Evolutionary conservation across 2,113 vertebrate species (phyloP).

Genomic region (Dromiciops gliroides): DNA sequence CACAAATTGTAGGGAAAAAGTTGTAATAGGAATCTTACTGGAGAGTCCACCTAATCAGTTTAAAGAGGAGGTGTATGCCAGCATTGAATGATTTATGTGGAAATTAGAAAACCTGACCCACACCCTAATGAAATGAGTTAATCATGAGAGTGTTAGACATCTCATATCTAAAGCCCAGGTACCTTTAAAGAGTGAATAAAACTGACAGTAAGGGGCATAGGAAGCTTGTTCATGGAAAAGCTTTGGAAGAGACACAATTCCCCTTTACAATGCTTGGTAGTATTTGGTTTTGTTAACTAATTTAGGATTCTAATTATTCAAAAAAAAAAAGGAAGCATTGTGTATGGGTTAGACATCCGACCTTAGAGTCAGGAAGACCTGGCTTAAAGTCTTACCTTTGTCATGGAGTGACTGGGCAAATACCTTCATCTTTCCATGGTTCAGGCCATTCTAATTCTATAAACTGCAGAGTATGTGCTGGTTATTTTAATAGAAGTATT

Average conservation of each 20-base stretch:
- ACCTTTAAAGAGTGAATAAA: slow-evolving; percentile 45
- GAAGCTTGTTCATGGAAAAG: slow-evolving; percentile 30
- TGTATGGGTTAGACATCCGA: background rate
- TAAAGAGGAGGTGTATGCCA: slow-evolving; percentile 45
- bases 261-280: slow-evolving; percentile 17
- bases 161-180: slow-evolving; percentile 26
- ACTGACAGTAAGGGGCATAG: slow-evolving; percentile 25
- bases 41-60: slow-evolving; percentile 41
- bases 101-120: slow-evolving; percentile 62
- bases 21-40: slow-evolving; percentile 42
- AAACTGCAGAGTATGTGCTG: background rate
- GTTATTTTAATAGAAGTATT: background rate
- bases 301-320: background rate
- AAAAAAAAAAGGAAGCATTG: background rate
- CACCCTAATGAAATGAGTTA: slow-evolving; percentile 35
- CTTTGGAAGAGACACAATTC: slow-evolving; percentile 1
- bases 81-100: slow-evolving; percentile 62
- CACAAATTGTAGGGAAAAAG: background rate
- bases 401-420: background rate
- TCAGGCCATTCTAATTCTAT: background rate
- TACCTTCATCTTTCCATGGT: background rate
- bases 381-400: too few relatives aligned
- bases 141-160: slow-evolving; percentile 38
- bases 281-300: background rate
- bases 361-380: background rate